Percentiles rank a stretch among this genome's conserved stretches.
These are phyloP conservation scores for Drosophila ambigua DNA, from an alignment of 1,140 invertebrate genomes.

Conservation along the genomic window DNA sequence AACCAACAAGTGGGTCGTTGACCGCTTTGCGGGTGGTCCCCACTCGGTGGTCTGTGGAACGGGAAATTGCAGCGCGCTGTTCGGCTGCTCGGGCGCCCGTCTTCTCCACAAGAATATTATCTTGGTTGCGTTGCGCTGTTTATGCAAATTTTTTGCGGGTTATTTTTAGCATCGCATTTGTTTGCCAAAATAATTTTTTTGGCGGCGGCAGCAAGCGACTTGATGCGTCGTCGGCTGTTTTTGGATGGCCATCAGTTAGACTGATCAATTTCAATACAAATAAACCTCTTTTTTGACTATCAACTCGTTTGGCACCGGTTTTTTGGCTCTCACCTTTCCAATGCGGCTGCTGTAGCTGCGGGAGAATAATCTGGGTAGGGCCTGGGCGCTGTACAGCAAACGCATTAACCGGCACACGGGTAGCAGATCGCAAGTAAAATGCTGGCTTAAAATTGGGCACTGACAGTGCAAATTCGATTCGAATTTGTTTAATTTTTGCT, in stretches of 20 bases:
- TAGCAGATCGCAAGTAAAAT: not conserved
- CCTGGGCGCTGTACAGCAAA: conserved; percentile 34
- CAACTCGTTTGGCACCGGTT: not conserved
- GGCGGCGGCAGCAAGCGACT: too few species aligned
- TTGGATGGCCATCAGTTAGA: too few species aligned
- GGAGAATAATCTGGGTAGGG: conserved; percentile 29
- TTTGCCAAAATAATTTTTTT: conserved; percentile 6
- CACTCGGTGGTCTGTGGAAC: not conserved
- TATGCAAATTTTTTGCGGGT: conserved; percentile 53
- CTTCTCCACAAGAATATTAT: not conserved
- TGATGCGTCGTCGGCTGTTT: too few species aligned
- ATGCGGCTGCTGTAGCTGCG: conserved; percentile 36
- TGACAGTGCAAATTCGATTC: too few species aligned
- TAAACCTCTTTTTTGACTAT: not conserved
- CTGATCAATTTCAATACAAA: not conserved
- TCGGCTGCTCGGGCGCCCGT: too few species aligned
- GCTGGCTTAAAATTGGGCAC: too few species aligned
- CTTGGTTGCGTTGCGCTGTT: conserved; percentile 20
- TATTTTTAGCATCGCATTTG: conserved; percentile 63
- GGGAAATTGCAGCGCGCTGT: not conserved
- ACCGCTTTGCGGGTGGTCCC: conserved; percentile 13
- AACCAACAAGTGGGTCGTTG: conserved; percentile 69
- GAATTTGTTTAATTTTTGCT: too few species aligned
- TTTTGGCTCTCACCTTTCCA: conserved; percentile 48
- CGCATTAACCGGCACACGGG: conserved; percentile 43